Evolutionary conservation across 1,140 invertebrate genomes (phyloP).

Genomic region (Hirudo medicinalis): DNA sequence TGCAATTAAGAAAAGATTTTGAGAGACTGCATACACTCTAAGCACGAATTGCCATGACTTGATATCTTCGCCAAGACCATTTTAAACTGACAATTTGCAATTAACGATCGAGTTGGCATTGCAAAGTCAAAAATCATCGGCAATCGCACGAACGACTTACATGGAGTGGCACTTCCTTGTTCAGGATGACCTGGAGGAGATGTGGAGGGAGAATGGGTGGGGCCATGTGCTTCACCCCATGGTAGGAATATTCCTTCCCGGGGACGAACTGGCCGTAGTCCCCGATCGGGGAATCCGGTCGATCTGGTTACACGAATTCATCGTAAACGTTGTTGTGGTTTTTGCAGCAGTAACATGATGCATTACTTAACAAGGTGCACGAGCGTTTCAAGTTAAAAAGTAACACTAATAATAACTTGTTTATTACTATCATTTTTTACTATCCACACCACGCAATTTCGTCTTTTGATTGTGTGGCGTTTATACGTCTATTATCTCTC

Average conservation of each 20-base stretch:
- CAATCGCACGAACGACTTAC: background rate
- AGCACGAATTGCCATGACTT: background rate
- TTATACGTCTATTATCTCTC: too few species aligned
- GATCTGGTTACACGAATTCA: background rate
- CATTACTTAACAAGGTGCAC: background rate
- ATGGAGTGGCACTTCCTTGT: conserved; percentile 88
- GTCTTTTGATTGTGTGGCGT: too few species aligned
- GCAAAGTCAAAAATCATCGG: background rate
- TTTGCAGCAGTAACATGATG: too few species aligned
- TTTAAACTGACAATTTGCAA: background rate
- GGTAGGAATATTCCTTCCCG: conserved; percentile 42
- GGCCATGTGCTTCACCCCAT: conserved; percentile 11
- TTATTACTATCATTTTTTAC: too few species aligned
- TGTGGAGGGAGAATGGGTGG: conserved; percentile 93
- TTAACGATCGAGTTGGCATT: background rate
- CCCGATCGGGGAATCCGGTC: conserved; percentile 37
- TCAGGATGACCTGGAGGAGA: conserved; percentile 90
- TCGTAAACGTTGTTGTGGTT: too few species aligned
- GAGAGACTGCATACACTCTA: background rate
- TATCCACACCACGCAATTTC: too few species aligned
- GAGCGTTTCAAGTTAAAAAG: background rate
- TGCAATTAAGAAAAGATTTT: too few species aligned
- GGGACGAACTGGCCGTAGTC: conserved; percentile 76
- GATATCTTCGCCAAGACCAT: background rate
- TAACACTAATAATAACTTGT: too few species aligned